phyloP scores from a whole-genome alignment of 1,140 invertebrate species.

The Rhagoletis pomonella region DNA sequence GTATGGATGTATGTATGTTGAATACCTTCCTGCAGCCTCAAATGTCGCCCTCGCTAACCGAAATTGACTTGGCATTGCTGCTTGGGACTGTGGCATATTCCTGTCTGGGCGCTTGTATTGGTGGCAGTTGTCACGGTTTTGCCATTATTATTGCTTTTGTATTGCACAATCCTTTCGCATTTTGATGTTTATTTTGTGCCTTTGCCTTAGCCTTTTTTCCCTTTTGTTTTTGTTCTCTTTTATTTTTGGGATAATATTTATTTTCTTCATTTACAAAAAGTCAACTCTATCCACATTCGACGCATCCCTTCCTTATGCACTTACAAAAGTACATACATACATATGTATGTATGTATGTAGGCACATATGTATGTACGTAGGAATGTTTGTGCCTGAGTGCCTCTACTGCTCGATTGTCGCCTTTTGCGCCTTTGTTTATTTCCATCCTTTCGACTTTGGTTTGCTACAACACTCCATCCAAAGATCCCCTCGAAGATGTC shows the following conservation, averaged over 20 bases:
- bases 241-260: slow-evolving; percentile 13
- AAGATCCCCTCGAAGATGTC: slow-evolving; percentile 42
- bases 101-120: slow-evolving; percentile 28
- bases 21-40: neutral
- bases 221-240: too few species aligned
- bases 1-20: neutral
- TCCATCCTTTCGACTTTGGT: slow-evolving; percentile 46
- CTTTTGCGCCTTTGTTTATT: slow-evolving; percentile 28
- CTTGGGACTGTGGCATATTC: slow-evolving; percentile 18
- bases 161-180: slow-evolving; percentile 49
- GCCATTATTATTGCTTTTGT: slow-evolving; percentile 43
- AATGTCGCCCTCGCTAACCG: slow-evolving; percentile 14
- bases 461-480: neutral
- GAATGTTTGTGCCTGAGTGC: neutral
- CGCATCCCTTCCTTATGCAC: neutral
- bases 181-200: slow-evolving; percentile 3
- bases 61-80: neutral
- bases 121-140: slow-evolving; percentile 31
- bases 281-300: slow-evolving; percentile 32
- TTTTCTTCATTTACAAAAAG: slow-evolving; percentile 39
- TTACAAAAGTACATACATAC: neutral
- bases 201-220: neutral
- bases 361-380: neutral
- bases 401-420: neutral
- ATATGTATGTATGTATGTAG: neutral